Evolutionary conservation across 2,113 vertebrate genomes (phyloP), one percentile per base, ranked within the genome.

Genomic region (Cyprinodon variegatus): DNA sequence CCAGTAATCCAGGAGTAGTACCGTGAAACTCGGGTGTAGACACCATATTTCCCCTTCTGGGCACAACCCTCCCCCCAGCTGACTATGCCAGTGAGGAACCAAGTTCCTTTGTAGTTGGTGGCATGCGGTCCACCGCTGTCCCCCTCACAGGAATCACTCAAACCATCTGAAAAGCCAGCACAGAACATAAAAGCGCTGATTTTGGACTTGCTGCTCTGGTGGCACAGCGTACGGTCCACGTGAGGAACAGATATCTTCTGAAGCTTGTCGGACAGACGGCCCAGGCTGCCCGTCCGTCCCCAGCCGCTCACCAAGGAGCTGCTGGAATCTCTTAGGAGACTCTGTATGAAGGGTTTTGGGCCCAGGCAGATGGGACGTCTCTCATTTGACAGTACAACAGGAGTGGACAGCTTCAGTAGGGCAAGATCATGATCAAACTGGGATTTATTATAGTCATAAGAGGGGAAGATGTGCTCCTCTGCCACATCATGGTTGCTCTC

Each of bases 51-150:
- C 1, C 95, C 96, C 0, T 95, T 91, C 64, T 87, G 81, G 77
- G 97, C 98, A 3, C 98, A 99, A 3, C 96, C 94, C 81, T 99
- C 97, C 0, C 97, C 98, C 98, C 98, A 99, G 91, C 98, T 99
- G 72, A 98, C 94, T 59, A 99, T 95, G 10, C 98, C 98, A 0
- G 97, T 99, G 68, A 99, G 93, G 81, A 98, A 99, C 95, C 92
- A 97, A 7, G 94, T 96, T 70, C 92, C 92, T 68, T 94, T 94
- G 0, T 95, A 94, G 43, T 92, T 92, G 0, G 94, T 96, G 76
- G 94, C 84, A 70, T 98, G 95, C 0, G 97, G 97, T 0, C 98
- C 97, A 0, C 98, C 97, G 0, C 98, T 99, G 85, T 99, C 98
- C 45, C 97, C 97, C 61, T 95, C 94, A 17, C 98, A 99, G 0